Percentiles rank a stretch among this genome's conserved stretches.
These are phyloP conservation scores for Eristalis arbustorum DNA, from an alignment of 2,888 invertebrate genomes.

Conservation along the genomic window DNA sequence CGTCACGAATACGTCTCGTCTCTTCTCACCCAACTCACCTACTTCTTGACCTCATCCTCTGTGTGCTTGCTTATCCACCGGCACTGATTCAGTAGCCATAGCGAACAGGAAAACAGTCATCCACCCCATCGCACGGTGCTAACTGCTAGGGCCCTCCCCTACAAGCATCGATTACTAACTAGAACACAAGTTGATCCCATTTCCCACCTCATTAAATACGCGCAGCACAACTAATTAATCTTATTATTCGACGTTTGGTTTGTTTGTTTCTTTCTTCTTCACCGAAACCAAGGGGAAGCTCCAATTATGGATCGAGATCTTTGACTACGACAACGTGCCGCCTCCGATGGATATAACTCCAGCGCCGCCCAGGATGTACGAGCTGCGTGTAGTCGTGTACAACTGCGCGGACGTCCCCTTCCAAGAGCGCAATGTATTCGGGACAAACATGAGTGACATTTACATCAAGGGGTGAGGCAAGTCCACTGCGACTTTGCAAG, in stretches of 20 bases:
- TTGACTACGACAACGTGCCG: slow-evolving; percentile 83
- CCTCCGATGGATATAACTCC: slow-evolving; percentile 89
- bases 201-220: neutral
- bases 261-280: neutral
- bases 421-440: slow-evolving; percentile 86
- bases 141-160: neutral
- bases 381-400: slow-evolving; percentile 86
- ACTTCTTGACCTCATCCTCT: too few relatives aligned
- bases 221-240: neutral
- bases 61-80: too few relatives aligned
- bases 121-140: neutral
- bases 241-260: neutral
- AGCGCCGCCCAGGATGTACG: slow-evolving; percentile 84
- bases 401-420: slow-evolving; percentile 84
- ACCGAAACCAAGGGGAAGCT: slow-evolving; percentile 88
- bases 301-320: slow-evolving; percentile 95
- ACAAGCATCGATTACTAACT: neutral
- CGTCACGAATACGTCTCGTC: too few relatives aligned
- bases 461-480: slow-evolving; percentile 85
- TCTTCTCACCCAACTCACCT: too few relatives aligned
- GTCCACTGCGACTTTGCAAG: neutral
- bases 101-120: neutral
- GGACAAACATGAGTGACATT: slow-evolving; percentile 89
- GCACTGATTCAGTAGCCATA: neutral
- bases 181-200: neutral